Evolutionary conservation across 2,888 invertebrate species (phyloP), one percentile per base, ranked within the genome.

Genomic region (Choristoneura rosaceana): DNA sequence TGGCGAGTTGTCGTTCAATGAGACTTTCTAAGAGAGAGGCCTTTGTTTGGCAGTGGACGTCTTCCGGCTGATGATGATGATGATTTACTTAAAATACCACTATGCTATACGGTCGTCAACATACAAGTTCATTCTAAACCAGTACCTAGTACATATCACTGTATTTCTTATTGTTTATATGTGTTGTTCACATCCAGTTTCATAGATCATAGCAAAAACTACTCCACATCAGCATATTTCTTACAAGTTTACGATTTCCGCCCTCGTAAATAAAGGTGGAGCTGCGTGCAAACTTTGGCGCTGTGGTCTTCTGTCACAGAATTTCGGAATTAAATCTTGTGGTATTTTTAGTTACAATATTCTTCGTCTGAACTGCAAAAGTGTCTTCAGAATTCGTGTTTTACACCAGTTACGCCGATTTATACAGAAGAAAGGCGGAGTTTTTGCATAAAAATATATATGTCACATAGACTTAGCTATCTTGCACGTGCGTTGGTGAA

Each of bases 221-320:
- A 65, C 45, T 45, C 63, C 2, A 77, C 75, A 78, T 73, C 73
- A 70, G 78, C 79, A 84, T 83, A 87, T 84, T 83, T 81, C 61
- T 80, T 75, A 38, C 77, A 80, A 83, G 80, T 86, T 86, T 84
- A 87, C 84, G 86, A 83, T 81, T 77, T 77, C 77, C 77, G 73
- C 77, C 77, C 73, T 71, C 81, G 76, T 84, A 83, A 82, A 83
- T 81, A 82, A 81, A 76, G 78, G 76, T 74, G 77, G 76, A 74
- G 69, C 7, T 68, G 2, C 55, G 38, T 33, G 10, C 41, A 62
- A 70, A 70, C 34, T 63, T 63, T 10, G 59, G 34, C 59, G 25
- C 62, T 15, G 68, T 25, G 60, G 58, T 65, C 59, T 45, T 64
- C 60, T 70, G 60, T 34, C 59, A 47, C 4, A 0, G 59, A 47